Conservation (phyloP, 2,113 vertebrate genomes). For the Potamarius usumacintae region DNA sequence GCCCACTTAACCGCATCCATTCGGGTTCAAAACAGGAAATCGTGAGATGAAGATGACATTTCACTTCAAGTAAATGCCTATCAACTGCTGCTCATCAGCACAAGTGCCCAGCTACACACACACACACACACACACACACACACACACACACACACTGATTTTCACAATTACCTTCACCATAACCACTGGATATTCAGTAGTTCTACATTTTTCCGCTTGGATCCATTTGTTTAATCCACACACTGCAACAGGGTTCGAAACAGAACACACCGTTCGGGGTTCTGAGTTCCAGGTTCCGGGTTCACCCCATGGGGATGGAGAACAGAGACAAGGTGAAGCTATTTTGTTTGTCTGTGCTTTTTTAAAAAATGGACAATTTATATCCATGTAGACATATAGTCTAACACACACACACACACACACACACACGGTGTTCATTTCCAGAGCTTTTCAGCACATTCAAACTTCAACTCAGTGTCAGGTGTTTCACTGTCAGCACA, state of each 20-base stretch:
- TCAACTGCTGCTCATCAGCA: slow-evolving; percentile 46
- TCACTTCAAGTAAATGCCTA: slow-evolving; percentile 49
- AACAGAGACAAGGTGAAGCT: neutral
- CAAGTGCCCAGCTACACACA: slow-evolving; percentile 40
- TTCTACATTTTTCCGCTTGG: neutral
- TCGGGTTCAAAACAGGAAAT: slow-evolving; percentile 62
- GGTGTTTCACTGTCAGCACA: too few species aligned
- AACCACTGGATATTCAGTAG: neutral
- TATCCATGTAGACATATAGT: neutral
- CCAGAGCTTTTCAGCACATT: too few species aligned
- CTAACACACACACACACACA: neutral
- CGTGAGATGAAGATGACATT: slow-evolving; percentile 48
- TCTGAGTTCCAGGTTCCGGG: too few species aligned
- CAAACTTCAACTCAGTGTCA: too few species aligned
- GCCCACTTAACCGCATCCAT: slow-evolving; percentile 62
- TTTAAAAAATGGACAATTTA: too few species aligned
- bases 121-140: neutral
- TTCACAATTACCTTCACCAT: neutral
- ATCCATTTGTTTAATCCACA: too few species aligned
- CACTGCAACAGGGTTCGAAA: neutral
- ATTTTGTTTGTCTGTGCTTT: neutral
- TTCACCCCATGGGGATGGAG: neutral
- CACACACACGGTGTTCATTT: neutral
- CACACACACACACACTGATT: neutral
- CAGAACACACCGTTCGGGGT: neutral